Conservation (phyloP, 2,797 vertebrate species). For the Muscicapa striata region DNA sequence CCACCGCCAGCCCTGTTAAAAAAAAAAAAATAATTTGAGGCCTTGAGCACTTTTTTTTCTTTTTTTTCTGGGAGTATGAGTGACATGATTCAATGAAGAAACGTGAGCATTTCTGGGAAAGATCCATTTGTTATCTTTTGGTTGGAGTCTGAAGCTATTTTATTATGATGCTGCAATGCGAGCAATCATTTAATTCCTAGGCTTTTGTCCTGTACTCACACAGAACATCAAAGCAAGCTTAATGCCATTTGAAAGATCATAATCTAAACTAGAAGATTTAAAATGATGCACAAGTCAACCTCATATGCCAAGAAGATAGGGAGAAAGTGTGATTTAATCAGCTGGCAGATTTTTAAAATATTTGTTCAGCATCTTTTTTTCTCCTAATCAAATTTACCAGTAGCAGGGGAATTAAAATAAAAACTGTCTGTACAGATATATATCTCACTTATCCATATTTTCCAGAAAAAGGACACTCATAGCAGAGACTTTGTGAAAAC, state of each 20-base stretch:
- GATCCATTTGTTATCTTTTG: neutral
- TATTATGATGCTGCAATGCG: neutral
- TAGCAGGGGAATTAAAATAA: constrained; percentile 25
- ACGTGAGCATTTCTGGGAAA: neutral
- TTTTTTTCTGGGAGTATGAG: neutral
- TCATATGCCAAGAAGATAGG: constrained; percentile 22
- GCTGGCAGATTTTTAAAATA: constrained; percentile 22
- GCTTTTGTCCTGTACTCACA: constrained; percentile 33
- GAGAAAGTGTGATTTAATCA: constrained; percentile 49
- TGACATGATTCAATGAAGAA: neutral
- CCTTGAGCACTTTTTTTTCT: neutral
- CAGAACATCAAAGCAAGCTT: constrained; percentile 18
- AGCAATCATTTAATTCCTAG: constrained; percentile 23
- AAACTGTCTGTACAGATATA: neutral
- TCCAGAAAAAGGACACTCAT: neutral
- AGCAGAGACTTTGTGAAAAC: neutral
- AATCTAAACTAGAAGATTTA: constrained; percentile 41
- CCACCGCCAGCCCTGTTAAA: neutral
- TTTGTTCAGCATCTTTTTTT: constrained; percentile 36
- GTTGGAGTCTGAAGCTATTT: neutral
- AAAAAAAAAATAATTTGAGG: neutral
- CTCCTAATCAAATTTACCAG: constrained; percentile 29
- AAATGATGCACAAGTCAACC: neutral
- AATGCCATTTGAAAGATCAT: constrained; percentile 45
- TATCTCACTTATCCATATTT: neutral